A percentile compares a stretch with the other conserved stretches of the same genome.
Evolutionary conservation across 1,140 invertebrate species (phyloP).

Genomic region (Sycophila sp.): DNA sequence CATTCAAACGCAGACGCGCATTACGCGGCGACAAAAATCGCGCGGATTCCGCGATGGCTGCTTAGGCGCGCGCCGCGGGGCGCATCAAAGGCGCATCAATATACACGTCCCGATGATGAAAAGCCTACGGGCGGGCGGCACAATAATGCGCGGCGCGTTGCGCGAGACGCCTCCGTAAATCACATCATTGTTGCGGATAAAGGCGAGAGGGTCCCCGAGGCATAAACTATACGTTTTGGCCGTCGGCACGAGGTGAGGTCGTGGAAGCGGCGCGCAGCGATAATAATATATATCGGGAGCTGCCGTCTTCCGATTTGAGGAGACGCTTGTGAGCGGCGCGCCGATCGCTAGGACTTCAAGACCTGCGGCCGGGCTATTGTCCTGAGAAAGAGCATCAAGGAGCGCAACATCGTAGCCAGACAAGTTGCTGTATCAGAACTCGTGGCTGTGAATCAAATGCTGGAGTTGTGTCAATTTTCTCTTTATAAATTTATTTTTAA

Average conservation of each 20-base stretch:
- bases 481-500: no score
- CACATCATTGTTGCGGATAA: conserved; percentile 33
- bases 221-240: conserved; percentile 24
- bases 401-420: no score
- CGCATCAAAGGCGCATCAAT: conserved; percentile 23
- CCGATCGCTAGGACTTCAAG: no score
- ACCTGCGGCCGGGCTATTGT: no score
- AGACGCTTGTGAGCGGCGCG: neutral
- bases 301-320: conserved; percentile 48
- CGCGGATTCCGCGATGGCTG: neutral
- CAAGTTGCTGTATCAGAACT: no score
- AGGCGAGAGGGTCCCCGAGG: neutral
- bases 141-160: neutral
- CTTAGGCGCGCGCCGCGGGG: conserved; percentile 3
- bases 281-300: conserved; percentile 46
- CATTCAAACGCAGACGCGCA: neutral
- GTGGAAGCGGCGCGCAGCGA: conserved; percentile 14
- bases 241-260: neutral
- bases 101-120: conserved; percentile 4
- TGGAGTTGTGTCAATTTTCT: no score
- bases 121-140: neutral
- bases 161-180: conserved; percentile 14
- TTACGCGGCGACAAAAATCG: neutral
- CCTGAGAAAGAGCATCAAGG: no score
- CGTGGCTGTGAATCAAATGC: no score